Evolutionary conservation across 2,797 vertebrate genomes (phyloP).

Genomic region (Bovichtus variegatus): DNA sequence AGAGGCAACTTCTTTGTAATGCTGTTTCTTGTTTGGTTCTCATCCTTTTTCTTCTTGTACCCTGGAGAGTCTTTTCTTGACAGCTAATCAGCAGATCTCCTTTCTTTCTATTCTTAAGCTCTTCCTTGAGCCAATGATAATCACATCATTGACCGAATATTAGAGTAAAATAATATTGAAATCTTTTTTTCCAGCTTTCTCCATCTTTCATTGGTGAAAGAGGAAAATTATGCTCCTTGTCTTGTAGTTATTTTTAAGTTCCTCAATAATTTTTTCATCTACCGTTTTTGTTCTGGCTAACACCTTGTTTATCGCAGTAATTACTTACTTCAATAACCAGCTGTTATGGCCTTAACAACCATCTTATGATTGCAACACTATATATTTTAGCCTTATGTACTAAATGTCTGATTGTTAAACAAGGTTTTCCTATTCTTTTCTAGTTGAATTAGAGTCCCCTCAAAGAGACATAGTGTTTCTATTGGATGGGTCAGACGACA

Average conservation of each 20-base stretch:
- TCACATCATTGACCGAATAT: constrained; percentile 64
- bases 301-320: not conserved
- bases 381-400: constrained; percentile 6
- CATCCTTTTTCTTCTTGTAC: constrained; percentile 33
- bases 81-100: constrained; percentile 20
- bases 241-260: constrained; percentile 14
- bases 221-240: constrained; percentile 8
- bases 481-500: constrained; percentile 83
- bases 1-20: constrained; percentile 32
- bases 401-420: constrained; percentile 46
- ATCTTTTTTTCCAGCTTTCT: constrained; percentile 14
- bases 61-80: constrained; percentile 49
- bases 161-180: constrained; percentile 7
- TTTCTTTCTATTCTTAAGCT: constrained; percentile 53
- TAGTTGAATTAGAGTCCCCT: constrained; percentile 81
- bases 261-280: constrained; percentile 13
- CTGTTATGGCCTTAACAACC: not conserved
- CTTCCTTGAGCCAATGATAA: constrained; percentile 81
- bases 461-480: constrained; percentile 85
- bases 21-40: constrained; percentile 53
- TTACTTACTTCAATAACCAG: not conserved
- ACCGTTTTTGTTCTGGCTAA: constrained; percentile 29
- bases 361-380: not conserved
- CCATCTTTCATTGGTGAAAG: constrained; percentile 57
- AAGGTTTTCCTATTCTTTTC: constrained; percentile 60